Conservation (phyloP, 1,140 invertebrate species). For the Drosophila guanche region DNA sequence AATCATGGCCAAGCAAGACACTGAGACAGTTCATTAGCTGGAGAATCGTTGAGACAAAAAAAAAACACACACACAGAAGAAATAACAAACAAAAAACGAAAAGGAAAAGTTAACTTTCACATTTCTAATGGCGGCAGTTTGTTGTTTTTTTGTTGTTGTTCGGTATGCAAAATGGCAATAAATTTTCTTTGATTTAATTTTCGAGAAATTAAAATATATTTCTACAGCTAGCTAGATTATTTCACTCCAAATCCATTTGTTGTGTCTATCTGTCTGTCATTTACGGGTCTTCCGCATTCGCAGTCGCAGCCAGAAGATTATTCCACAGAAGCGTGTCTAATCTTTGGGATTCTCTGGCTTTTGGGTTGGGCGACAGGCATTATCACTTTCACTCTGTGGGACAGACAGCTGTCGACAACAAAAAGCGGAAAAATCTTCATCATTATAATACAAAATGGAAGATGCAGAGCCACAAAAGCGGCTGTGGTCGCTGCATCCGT, state of each 20-base stretch:
- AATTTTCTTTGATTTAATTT: constrained; percentile 70
- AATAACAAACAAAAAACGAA: constrained; percentile 33
- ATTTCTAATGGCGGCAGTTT: constrained; percentile 62
- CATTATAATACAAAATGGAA: constrained; percentile 20
- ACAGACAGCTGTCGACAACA: constrained; percentile 39
- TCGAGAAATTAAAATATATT: constrained; percentile 63
- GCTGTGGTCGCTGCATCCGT: constrained; percentile 41
- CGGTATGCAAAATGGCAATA: constrained; percentile 65
- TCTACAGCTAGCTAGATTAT: constrained; percentile 28
- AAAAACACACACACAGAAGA: constrained; percentile 15
- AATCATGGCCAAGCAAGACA: constrained; percentile 5
- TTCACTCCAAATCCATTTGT: constrained; percentile 15
- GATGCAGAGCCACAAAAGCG: constrained; percentile 1
- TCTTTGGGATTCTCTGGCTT: constrained; percentile 54
- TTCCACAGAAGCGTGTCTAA: constrained; percentile 58
- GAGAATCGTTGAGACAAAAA: constrained; percentile 7
- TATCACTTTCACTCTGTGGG: constrained; percentile 57
- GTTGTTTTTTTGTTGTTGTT: constrained; percentile 30
- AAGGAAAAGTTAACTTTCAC: constrained; percentile 80
- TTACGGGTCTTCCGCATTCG: constrained; percentile 60
- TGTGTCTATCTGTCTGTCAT: background rate
- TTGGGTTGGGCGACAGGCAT: constrained; percentile 14
- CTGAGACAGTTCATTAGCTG: constrained; percentile 66
- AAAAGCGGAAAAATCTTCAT: constrained; percentile 46
- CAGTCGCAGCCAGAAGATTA: constrained; percentile 36